A percentile compares a stretch with the other conserved stretches of the same genome.
Conservation (phyloP, 2,113 vertebrate species). For the Zosterops pallidus region DNA sequence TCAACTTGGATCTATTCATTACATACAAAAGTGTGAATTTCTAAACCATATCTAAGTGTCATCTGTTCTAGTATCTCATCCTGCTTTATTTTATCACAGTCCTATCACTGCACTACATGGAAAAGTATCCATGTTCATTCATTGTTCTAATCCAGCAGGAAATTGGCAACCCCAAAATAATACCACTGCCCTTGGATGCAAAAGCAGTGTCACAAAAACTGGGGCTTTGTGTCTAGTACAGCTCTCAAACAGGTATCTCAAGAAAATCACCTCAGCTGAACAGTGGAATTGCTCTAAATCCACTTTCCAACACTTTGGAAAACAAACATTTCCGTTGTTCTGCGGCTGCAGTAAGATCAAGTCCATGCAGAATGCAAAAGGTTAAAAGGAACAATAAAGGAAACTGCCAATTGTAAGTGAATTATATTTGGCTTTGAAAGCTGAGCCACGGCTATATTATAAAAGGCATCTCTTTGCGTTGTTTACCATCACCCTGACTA, state of each 20-base stretch:
- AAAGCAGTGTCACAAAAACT: background rate
- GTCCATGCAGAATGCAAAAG: constrained; percentile 75
- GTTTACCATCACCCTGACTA: constrained; percentile 86
- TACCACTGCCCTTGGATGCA: background rate
- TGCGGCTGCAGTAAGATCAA: constrained; percentile 41
- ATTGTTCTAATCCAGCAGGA: background rate
- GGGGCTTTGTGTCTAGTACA: background rate
- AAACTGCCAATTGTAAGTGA: constrained; percentile 78
- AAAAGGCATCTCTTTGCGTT: constrained; percentile 79
- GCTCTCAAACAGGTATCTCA: background rate
- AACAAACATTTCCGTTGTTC: constrained; percentile 15
- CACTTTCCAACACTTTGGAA: background rate
- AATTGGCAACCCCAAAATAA: background rate
- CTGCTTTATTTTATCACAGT: background rate
- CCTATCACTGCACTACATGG: background rate
- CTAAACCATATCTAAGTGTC: background rate
- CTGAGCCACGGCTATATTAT: constrained; percentile 77
- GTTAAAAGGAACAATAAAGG: constrained; percentile 81
- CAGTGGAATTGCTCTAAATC: background rate
- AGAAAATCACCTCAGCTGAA: background rate
- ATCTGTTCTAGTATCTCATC: background rate
- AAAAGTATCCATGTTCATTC: background rate
- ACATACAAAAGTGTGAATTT: background rate
- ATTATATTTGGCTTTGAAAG: constrained; percentile 81
- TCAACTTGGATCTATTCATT: background rate